Conservation (phyloP, 2,888 invertebrate species). For the Nymphalis c-album region DNA sequence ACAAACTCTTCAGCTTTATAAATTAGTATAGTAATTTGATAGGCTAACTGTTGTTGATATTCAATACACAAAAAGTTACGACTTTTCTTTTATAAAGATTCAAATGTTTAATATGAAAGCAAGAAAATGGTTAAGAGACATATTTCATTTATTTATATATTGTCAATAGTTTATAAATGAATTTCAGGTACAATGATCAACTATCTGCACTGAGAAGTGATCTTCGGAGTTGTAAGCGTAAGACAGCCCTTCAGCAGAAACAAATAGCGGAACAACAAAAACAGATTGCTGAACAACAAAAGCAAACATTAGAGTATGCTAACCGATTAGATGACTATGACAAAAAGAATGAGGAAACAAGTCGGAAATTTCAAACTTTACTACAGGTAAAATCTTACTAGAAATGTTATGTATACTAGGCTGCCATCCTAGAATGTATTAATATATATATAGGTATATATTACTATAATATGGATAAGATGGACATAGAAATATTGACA, state of each 20-base stretch:
- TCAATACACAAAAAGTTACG: too few species aligned
- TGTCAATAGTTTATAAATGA: neutral
- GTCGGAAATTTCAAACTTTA: constrained; percentile 93
- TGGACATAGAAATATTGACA: too few species aligned
- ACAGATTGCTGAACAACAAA: constrained; percentile 86
- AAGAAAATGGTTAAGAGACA: too few species aligned
- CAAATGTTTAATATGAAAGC: too few species aligned
- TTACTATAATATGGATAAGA: too few species aligned
- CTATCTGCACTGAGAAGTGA: constrained; percentile 89
- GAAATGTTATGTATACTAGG: neutral
- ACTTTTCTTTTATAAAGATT: too few species aligned
- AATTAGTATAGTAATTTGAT: too few species aligned
- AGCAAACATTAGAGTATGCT: constrained; percentile 89
- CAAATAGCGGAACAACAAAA: constrained; percentile 90
- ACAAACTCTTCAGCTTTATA: too few species aligned
- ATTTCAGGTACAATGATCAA: constrained; percentile 88
- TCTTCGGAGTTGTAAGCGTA: constrained; percentile 89
- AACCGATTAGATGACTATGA: constrained; percentile 94
- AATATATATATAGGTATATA: too few species aligned
- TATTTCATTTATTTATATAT: neutral
- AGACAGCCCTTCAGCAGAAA: constrained; percentile 92
- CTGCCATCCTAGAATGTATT: too few species aligned
- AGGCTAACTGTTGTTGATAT: too few species aligned
- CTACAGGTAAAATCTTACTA: constrained; percentile 82
- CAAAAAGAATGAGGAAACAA: constrained; percentile 94